Evolutionary conservation across 35 echinoderm and acorn worm genomes (phyloP), one percentile per base, ranked within the genome.

Genomic region (Heliocidaris erythrogramma): DNA sequence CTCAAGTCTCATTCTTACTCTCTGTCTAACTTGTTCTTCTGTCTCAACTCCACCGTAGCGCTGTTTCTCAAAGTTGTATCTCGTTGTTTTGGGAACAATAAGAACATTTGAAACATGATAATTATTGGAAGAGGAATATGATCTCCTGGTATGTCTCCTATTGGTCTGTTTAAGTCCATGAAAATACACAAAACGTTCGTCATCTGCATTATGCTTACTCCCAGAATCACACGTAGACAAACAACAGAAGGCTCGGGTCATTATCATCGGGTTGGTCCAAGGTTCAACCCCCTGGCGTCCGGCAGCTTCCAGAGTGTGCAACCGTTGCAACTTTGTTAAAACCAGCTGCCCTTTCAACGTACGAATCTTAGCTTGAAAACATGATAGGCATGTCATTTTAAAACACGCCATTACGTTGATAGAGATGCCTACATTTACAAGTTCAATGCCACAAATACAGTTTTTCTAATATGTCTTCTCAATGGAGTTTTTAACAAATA

Each of bases 51-150:
- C 47, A 84, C 49, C 48, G 21, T 48, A 95, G 71, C 95, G 89
- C 48, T 91, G 59, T 53, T 50, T 95, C 47, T 95, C 95, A 93
- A 95, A 95, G 5, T 47, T 59, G 91, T 92, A 95, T 47, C 95
- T 90, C 30, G 95, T 92, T 65, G 91, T 61, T 93, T 95, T 95
- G 5, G 95, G 91, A 84, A 95, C 95, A 49, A 95, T 60, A 12
- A 95, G 47, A 89, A 89, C 87, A 14, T 89, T 89, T 32, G 87
- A 89, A 89, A 89, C 8, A 48, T 47, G 87, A 89, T 7, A 12
- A 47, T 89, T 32, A 47, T 32, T 27, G 31, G 31, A 32, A 89
- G 87, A 89, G 4, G 87, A 89, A 9, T 47, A 89, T 17, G 87
- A 89, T 89, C 65, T 78, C 18, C 18, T 78, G 65, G 3, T 78